phyloP scores from a whole-genome alignment of 2,113 vertebrate genomes.

The Heterocephalus glaber region DNA sequence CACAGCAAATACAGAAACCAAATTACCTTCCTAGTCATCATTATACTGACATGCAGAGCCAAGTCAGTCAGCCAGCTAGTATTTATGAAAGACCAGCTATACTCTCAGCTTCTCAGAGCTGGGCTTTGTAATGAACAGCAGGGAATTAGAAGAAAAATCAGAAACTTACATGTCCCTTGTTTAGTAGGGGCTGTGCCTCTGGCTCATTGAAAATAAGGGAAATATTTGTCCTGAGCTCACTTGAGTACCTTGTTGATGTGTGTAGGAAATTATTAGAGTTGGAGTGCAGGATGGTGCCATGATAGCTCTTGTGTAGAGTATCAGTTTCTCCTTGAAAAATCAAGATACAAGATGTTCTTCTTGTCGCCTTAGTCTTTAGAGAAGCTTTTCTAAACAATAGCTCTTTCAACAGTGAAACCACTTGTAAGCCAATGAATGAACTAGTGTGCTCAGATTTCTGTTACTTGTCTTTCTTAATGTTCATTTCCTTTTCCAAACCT shows the following conservation, averaged over 20 bases:
- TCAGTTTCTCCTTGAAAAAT: not conserved
- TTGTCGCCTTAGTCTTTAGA: slow-evolving; percentile 2
- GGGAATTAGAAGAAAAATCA: not conserved
- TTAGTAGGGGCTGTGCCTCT: not conserved
- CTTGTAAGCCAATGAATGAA: not conserved
- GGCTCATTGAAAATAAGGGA: not conserved
- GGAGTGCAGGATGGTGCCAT: not conserved
- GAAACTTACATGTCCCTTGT: not conserved
- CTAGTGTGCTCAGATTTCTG: slow-evolving; percentile 6
- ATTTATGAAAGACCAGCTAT: slow-evolving; percentile 19
- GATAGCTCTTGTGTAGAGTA: not conserved
- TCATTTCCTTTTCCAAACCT: not conserved
- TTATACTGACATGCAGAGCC: not conserved
- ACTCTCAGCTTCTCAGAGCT: not conserved
- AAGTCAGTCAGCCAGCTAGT: not conserved
- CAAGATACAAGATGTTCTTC: not conserved
- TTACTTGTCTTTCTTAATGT: not conserved
- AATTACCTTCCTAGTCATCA: not conserved
- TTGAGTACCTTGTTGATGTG: not conserved
- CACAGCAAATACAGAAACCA: slow-evolving; percentile 29
- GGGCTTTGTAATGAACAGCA: slow-evolving; percentile 4
- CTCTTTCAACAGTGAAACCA: not conserved
- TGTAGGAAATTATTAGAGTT: slow-evolving; percentile 4
- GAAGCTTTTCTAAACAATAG: not conserved
- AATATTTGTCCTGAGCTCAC: not conserved